These are phyloP conservation scores for Aurelia sp. DNA, from an alignment of 30 jellyfish, hydroid and myxozoan genomes.

Conservation along the genomic window DNA sequence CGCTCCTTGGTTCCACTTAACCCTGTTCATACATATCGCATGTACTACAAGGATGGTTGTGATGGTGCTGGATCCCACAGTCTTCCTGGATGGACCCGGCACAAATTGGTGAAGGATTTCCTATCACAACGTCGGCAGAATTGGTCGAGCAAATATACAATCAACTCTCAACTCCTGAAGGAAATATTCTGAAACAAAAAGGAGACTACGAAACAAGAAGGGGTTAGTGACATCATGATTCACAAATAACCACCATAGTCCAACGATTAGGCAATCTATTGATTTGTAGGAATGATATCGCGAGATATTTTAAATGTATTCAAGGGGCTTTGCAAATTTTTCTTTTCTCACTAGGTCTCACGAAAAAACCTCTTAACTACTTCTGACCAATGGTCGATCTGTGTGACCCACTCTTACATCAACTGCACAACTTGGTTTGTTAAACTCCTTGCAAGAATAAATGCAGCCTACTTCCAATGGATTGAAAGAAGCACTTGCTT, in stretches of 20 bases:
- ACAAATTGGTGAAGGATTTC: background rate
- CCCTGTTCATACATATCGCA: background rate
- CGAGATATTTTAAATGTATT: too few species aligned
- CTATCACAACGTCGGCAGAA: background rate
- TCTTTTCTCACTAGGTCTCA: background rate
- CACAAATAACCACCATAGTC: too few species aligned
- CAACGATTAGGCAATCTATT: too few species aligned
- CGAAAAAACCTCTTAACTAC: background rate
- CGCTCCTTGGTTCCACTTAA: too few species aligned
- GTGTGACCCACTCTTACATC: background rate
- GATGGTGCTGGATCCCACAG: background rate
- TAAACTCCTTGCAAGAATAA: background rate
- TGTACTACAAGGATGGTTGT: background rate
- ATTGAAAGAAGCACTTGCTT: background rate
- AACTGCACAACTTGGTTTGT: background rate
- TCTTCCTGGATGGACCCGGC: background rate
- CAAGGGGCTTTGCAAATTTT: too few species aligned
- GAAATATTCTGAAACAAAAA: background rate
- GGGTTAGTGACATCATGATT: too few species aligned
- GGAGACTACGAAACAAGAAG: background rate
- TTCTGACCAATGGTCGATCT: background rate
- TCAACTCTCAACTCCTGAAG: background rate
- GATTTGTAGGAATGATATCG: too few species aligned
- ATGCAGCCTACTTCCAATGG: background rate
- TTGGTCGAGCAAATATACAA: background rate